Conservation (phyloP, 2,888 invertebrate species). For the Rhamnusium bicolor region DNA sequence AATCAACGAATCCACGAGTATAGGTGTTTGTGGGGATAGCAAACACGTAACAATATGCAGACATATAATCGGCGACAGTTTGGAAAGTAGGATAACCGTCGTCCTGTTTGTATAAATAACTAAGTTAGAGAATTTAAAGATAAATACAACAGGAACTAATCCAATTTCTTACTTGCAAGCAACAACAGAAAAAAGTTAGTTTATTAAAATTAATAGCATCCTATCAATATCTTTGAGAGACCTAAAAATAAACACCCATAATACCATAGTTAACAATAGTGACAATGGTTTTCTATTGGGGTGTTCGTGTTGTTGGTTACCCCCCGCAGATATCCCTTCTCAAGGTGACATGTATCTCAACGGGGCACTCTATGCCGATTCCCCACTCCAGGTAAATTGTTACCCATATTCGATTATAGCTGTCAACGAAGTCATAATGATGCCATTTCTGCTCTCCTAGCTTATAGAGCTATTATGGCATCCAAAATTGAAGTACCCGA, state of each 20-base stretch:
- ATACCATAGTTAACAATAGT: constrained; percentile 47
- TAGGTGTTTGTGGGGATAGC: no score
- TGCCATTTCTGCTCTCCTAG: no score
- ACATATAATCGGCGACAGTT: no score
- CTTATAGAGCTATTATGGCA: no score
- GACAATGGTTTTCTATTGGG: constrained; percentile 51
- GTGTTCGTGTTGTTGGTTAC: constrained; percentile 50
- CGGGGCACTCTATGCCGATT: constrained; percentile 37
- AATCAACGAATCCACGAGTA: no score
- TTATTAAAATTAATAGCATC: constrained; percentile 29
- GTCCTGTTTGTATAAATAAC: no score
- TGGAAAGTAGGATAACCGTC: no score
- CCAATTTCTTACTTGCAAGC: neutral
- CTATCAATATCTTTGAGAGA: constrained; percentile 14
- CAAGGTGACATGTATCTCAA: constrained; percentile 59
- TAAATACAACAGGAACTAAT: no score
- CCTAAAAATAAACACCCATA: neutral
- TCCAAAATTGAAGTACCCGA: no score
- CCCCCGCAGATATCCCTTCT: constrained; percentile 57
- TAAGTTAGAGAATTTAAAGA: no score
- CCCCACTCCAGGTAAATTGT: constrained; percentile 11
- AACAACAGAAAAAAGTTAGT: constrained; percentile 25
- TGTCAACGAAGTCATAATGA: constrained; percentile 22
- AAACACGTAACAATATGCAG: no score
- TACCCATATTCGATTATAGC: constrained; percentile 10